phyloP scores from a whole-genome alignment of 2,797 vertebrate species.

The Podarcis lilfordi region DNA sequence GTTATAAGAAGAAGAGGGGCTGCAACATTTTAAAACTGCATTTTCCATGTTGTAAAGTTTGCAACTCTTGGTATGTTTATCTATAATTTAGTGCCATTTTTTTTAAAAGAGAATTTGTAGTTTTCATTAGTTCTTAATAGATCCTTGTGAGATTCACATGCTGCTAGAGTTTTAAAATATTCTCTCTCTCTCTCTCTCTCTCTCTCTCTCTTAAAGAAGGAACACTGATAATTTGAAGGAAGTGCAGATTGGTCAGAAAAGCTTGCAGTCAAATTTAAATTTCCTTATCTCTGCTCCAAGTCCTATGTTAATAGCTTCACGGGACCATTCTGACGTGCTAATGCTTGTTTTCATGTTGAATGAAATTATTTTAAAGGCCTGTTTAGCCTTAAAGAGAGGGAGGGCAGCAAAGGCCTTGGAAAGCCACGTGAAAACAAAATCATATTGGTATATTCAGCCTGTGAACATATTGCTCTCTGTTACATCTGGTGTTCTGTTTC shows the following conservation, averaged over 20 bases:
- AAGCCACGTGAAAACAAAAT: not conserved
- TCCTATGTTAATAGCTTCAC: not conserved
- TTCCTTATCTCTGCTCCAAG: not conserved
- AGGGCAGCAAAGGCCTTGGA: not conserved
- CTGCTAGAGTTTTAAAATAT: not conserved
- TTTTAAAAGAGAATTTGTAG: not conserved
- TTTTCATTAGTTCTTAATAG: not conserved
- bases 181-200: not conserved
- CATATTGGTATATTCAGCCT: not conserved
- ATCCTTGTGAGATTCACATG: not conserved
- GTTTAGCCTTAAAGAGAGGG: not conserved
- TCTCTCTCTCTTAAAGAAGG: no score
- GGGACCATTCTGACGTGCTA: not conserved
- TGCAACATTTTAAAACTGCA: not conserved
- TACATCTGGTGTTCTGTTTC: not conserved
- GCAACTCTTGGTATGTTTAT: not conserved
- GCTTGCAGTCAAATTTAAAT: not conserved
- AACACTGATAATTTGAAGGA: not conserved
- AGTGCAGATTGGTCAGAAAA: not conserved
- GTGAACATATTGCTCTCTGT: not conserved
- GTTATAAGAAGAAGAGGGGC: not conserved
- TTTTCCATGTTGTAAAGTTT: not conserved
- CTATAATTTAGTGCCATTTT: not conserved
- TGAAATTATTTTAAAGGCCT: conserved; percentile 3
- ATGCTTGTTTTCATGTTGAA: conserved; percentile 19